These are phyloP conservation scores for Atta cephalotes DNA, from an alignment of 1,140 invertebrate species.

Conservation along the genomic window DNA sequence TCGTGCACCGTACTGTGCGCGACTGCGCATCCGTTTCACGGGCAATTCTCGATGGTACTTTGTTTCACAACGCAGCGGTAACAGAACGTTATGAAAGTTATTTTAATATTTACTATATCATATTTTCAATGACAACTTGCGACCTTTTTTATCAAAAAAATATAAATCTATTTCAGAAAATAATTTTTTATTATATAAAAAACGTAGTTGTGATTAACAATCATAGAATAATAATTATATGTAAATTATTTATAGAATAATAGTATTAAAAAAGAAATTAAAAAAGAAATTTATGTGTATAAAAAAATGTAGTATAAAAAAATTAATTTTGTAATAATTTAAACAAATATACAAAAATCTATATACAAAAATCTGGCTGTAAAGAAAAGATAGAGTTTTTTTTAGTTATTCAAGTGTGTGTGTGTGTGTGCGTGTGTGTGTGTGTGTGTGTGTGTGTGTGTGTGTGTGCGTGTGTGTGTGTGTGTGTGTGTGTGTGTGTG, in stretches of 20 bases:
- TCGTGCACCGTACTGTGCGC: conserved; percentile 39
- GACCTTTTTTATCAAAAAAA: neutral
- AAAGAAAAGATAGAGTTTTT: neutral
- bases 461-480: no score
- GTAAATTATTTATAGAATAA: no score
- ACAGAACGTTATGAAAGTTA: conserved; percentile 34
- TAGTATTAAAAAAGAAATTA: neutral
- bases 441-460: no score
- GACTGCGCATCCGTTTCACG: conserved; percentile 29
- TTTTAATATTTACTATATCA: neutral
- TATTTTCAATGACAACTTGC: neutral
- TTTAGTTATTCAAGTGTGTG: neutral
- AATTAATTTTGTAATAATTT: neutral
- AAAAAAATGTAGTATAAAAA: neutral
- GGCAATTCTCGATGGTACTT: neutral
- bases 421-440: no score
- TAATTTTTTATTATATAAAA: neutral
- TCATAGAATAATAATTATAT: neutral
- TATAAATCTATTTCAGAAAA: no score
- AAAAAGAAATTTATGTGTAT: neutral
- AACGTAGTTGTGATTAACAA: neutral
- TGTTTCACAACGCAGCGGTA: conserved; percentile 8
- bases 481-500: no score
- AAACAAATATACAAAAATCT: neutral
- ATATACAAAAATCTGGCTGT: neutral